A percentile compares a stretch with the other conserved stretches of the same genome.
These are phyloP conservation scores for Acanthopleura granulata DNA, from an alignment of 2,888 invertebrate genomes.

Conservation along the genomic window DNA sequence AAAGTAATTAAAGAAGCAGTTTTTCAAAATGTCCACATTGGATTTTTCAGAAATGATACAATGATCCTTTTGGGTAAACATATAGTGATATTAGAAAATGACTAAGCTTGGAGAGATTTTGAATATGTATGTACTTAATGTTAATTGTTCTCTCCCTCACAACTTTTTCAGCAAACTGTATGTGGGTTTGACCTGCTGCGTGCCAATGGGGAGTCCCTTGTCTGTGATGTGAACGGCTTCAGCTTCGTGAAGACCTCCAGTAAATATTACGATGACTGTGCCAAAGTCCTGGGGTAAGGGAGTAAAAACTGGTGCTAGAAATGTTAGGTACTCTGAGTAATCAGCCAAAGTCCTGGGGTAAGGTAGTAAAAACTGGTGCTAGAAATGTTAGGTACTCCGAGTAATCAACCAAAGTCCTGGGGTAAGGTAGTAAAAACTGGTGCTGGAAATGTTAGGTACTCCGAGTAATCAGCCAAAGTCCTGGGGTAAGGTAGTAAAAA, in stretches of 20 bases:
- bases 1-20: too few species aligned
- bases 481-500: not conserved
- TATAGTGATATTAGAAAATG: too few species aligned
- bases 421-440: too few species aligned
- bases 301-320: not conserved
- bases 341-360: slow-evolving; percentile 88
- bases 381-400: slow-evolving; percentile 91
- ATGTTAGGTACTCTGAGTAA: slow-evolving; percentile 89
- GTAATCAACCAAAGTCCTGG: slow-evolving; percentile 98
- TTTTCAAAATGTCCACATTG: too few species aligned
- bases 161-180: slow-evolving; percentile 83
- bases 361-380: too few species aligned
- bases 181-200: slow-evolving; percentile 98
- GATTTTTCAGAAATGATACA: too few species aligned
- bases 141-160: too few species aligned
- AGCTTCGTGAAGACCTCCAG: slow-evolving; percentile 99
- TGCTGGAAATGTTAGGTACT: too few species aligned
- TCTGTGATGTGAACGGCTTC: slow-evolving; percentile 99
- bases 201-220: slow-evolving; percentile 98
- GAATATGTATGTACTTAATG: too few species aligned
- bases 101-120: too few species aligned
- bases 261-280: slow-evolving; percentile 99
- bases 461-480: not conserved
- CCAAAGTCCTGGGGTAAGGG: slow-evolving; percentile 80
- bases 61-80: too few species aligned